Evolutionary conservation across 2,797 vertebrate species (phyloP), one percentile per base, ranked within the genome.

Genomic region (Dermochelys coriacea): DNA sequence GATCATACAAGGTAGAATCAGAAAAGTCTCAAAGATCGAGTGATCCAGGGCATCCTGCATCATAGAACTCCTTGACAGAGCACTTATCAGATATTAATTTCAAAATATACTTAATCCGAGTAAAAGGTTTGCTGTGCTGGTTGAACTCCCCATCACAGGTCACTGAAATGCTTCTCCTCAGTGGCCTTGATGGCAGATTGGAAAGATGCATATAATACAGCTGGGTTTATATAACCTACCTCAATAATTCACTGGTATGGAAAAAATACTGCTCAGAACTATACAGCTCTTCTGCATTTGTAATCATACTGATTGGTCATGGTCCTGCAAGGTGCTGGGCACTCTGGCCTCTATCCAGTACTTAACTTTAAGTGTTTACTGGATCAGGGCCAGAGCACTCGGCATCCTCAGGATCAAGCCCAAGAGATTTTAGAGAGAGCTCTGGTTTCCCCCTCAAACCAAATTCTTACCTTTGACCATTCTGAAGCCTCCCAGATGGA

Each of bases 401-500:
- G 2, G n/a, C 41, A 45, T 14, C 31, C 10, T 47, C 80, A 80
- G 41, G 37, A 85, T 37, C 15, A 29, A 37, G 55, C 54, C n/a
- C 52, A 84, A 50, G 31, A 64, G 61, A 34, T n/a, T n/a, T n/a
- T 64, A 64, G 2, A 37, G 34, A 68, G n/a, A n/a, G 64, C 8
- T 23, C 45, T 86, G 54, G 31, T 54, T 95, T n/a, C 59, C 59
- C 68, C 68, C 55, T 82, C 6, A 47, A 54, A n/a, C n/a, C 61
- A 7, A 27, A 8, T 6, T 96, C 98, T 82, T 96, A 99, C 99
- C 99, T 99, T 98, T 88, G 99, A 99, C 99, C 99, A 99, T 97
- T 99, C 99, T 0, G 99, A 99, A 0, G 99, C 99, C 93, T 99
- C 99, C 99, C 99, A 99, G 92, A 99, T 98, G 6, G 98, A 99